Conservation (phyloP, 2,888 invertebrate species). For the Agrochola litura region DNA sequence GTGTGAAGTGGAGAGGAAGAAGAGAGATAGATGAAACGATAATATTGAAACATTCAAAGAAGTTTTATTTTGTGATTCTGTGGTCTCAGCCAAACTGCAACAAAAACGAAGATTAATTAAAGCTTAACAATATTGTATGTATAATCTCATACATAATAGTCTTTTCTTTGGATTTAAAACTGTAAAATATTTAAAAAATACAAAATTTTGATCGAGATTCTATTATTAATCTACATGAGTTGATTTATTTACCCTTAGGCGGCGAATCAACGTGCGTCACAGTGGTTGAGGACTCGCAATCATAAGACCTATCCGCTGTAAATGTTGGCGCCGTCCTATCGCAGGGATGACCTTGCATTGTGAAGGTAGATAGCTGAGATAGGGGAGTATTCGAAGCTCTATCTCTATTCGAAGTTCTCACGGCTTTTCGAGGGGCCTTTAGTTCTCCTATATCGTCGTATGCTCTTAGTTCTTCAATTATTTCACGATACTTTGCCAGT, state of each 20-base stretch:
- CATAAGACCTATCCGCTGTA: conserved; percentile 51
- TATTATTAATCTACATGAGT: conserved; percentile 8
- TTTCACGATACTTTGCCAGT: conserved; percentile 80
- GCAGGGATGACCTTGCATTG: conserved; percentile 37
- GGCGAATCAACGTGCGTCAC: conserved; percentile 39
- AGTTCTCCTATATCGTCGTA: conserved; percentile 79
- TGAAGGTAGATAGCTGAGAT: conserved; percentile 66
- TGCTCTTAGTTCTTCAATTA: conserved; percentile 79
- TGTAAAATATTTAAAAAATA: background rate
- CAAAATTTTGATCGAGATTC: background rate
- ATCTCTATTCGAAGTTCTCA: conserved; percentile 80
- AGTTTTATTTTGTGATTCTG: background rate
- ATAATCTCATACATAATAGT: background rate
- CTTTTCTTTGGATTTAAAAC: background rate
- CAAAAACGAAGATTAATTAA: background rate
- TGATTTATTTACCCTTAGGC: conserved; percentile 22
- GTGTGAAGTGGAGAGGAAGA: no score
- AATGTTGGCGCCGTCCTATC: conserved; percentile 32
- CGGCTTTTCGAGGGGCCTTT: conserved; percentile 65
- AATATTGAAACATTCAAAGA: background rate
- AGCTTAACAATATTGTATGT: conserved; percentile 1
- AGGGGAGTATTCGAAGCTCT: conserved; percentile 82
- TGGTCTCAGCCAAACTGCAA: conserved; percentile 4
- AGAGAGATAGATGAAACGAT: background rate
- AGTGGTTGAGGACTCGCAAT: conserved; percentile 42